Evolutionary conservation across 2,113 vertebrate species (phyloP), one percentile per base, ranked within the genome.

Genomic region (Theristicus caerulescens): DNA sequence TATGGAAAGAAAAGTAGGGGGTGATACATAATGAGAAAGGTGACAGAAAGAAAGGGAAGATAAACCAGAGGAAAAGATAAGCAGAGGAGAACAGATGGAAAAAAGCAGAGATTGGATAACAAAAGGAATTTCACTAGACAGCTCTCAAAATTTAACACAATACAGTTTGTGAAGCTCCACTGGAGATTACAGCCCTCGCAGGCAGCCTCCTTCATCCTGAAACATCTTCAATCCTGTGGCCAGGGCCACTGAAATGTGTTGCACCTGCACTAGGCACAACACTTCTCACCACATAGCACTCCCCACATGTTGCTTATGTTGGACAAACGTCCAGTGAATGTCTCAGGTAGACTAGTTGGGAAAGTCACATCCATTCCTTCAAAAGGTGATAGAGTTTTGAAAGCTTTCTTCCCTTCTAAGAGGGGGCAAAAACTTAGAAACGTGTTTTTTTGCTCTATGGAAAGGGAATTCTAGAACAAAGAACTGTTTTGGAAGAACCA

Each of bases 371-470:
- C 32, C 8, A 25, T 20, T 86, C 25, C 16, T 65, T 55, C 70
- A 57, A 86, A 88, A 65, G 22, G 9, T 10, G 10, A 21, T 3
- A 40, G 16, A 46, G 19, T 61, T 79, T 42, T 36, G 21, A 59
- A 78, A 36, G 16, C 17, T 59, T 58, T 58, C 26, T 67, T 52
- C 24, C 12, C 27, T 65, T 55, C 55, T 31, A 17, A 5, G 17
- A 67, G 10, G 18, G 13, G 13, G 2, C 3, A 78, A 78, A 85
- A 73, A 29, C 16, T 36, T 49, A n/a, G 34, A 77, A 84, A 40
- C 1, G 1, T 32, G 3, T 0, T 0, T 5, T 46, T 38, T 86
- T 90, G 1, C 64, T 40, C 27, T 70, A 38, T 61, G 34, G 15
- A 86, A 51, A 70, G 29, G 11, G 6, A 85, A 78, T 62, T 79